Percentiles rank a stretch among this genome's conserved stretches.
These are phyloP conservation scores for Misgurnus mizolepis DNA, from an alignment of 2,113 vertebrate genomes.

Conservation along the genomic window DNA sequence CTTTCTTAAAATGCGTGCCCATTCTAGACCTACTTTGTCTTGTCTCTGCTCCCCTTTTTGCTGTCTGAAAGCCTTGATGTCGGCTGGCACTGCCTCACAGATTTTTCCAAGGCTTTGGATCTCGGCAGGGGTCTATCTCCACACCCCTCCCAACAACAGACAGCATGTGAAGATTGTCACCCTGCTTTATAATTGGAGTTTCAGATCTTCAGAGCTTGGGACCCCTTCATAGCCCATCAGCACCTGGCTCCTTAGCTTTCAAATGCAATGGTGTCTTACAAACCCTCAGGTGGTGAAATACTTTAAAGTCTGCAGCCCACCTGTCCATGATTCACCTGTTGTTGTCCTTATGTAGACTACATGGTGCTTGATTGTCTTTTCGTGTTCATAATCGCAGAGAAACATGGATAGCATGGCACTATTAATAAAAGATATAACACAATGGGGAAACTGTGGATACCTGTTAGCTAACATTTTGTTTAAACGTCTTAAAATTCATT, in stretches of 20 bases:
- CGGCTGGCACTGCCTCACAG: conserved; percentile 50
- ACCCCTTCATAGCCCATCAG: conserved; percentile 41
- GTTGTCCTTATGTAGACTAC: neutral
- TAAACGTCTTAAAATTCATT: neutral
- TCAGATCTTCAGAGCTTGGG: conserved; percentile 47
- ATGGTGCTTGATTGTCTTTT: conserved; percentile 2
- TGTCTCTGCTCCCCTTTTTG: conserved; percentile 29
- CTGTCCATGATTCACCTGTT: conserved; percentile 30
- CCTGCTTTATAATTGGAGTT: conserved; percentile 51
- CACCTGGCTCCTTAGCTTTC: conserved; percentile 51
- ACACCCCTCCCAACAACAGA: conserved; percentile 40
- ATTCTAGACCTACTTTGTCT: conserved; percentile 41
- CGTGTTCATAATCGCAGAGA: neutral
- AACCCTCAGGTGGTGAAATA: conserved; percentile 14
- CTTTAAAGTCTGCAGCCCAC: conserved; percentile 33
- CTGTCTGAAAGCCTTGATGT: conserved; percentile 46
- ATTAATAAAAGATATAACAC: neutral
- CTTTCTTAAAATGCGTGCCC: conserved; percentile 18
- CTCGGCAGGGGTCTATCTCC: conserved; percentile 52
- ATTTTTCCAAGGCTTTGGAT: conserved; percentile 51
- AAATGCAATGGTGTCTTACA: conserved; percentile 34
- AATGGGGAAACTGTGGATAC: neutral
- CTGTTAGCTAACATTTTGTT: neutral
- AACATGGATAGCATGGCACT: neutral
- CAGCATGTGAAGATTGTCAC: conserved; percentile 47